Base-by-base conservation (phyloP, 2,797 vertebrate species). In the Falco rusticolus region DNA sequence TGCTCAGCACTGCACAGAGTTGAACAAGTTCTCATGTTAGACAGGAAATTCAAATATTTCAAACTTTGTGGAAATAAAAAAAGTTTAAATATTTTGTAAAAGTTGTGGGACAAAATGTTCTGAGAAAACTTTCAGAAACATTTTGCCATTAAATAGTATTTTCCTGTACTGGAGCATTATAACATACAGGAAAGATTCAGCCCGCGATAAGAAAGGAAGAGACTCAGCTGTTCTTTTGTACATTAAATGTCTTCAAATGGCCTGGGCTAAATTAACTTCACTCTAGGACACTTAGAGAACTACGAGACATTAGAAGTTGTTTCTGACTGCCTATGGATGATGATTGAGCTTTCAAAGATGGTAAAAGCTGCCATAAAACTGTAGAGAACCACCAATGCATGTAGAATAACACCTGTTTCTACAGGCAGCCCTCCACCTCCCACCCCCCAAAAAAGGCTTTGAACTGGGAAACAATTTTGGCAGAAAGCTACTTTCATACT, bases 291-390 rank as follows among this genome's bases (percentile, higher is more conserved):
- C 43, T 63, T 74, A 50, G 3, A 79, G 63, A 61, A 18, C 59
- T 59, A 24, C 39, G 33, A 92, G 54, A 47, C 19, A 43, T 75
- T 86, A 57, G 15, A 85, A 68, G 50, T 76, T 63, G 63, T 87
- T 90, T 94, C 77, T 94, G 53, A 59, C 66, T 86, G 26, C 15
- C 79, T 81, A 26, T 43, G 56, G 69, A 29, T 68, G 53, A 75
- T 88, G 66, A 92, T 6, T 94, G 86, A 79, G 59, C 81, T 94
- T 84, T 95, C 59, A 94, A 76, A 93, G 70, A 28, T 66, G 29
- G 15, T 50, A 89, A 93, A 79, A 93, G 41, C 53, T 68, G 18
- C 47, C 18, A 20, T 7, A 65, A 89, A 82, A 61, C 29, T 51
- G 19, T 14, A 61, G 26, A 84, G 24, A 47, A 43, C 10, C n/a